These are phyloP conservation scores for Pangasius krempfi DNA, from an alignment of 2,797 vertebrate genomes.

Conservation along the genomic window DNA sequence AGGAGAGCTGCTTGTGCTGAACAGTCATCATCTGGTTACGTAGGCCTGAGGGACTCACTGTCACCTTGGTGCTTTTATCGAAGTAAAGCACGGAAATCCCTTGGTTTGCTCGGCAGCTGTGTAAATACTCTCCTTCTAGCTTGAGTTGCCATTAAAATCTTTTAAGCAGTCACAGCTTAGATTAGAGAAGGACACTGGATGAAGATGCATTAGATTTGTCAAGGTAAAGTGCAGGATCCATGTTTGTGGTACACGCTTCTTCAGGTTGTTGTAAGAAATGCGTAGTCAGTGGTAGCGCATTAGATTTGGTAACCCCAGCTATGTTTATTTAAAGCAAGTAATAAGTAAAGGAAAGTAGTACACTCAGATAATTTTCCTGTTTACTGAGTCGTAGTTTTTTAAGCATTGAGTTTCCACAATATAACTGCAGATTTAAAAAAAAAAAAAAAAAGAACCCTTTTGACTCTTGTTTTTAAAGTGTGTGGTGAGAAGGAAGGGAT, in stretches of 20 bases:
- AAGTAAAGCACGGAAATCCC: slow-evolving; percentile 15
- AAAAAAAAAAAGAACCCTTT: not conserved
- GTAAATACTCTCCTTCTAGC: not conserved
- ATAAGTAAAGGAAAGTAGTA: slow-evolving; percentile 16
- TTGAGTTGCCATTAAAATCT: slow-evolving; percentile 3
- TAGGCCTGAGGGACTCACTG: not conserved
- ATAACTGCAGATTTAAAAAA: not conserved
- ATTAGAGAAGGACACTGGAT: not conserved
- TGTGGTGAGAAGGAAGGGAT: not conserved
- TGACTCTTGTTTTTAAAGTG: not conserved
- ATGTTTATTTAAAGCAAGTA: not conserved
- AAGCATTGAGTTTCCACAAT: not conserved
- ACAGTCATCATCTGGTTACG: not conserved
- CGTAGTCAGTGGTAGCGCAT: not conserved
- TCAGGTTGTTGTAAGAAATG: not conserved
- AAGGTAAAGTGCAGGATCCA: not conserved
- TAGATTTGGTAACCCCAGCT: not conserved
- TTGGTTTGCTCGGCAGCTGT: slow-evolving; percentile 14
- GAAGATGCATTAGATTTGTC: not conserved
- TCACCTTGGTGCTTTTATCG: slow-evolving; percentile 17
- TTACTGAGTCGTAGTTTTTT: not conserved
- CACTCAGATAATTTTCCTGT: not conserved
- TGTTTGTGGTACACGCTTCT: not conserved
- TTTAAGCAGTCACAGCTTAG: slow-evolving; percentile 3
- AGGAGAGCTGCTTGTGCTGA: not conserved